Evolutionary conservation across 2,113 vertebrate genomes (phyloP), one percentile per base, ranked within the genome.

Genomic region (Anas platyrhynchos): DNA sequence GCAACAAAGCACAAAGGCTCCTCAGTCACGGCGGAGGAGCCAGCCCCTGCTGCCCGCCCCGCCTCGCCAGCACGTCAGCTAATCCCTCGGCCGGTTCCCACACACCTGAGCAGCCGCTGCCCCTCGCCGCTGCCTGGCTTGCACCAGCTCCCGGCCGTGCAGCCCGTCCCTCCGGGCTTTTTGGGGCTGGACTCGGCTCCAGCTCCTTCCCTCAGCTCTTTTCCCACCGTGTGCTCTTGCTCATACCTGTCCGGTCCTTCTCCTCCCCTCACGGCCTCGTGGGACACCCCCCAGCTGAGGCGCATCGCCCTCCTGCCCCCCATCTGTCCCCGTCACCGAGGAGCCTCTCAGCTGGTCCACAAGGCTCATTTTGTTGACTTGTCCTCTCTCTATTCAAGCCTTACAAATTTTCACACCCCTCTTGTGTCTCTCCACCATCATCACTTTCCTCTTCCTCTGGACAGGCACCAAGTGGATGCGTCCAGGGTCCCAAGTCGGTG

Each of bases 1-100:
- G 98, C 98, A 98, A 96, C 94, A 97, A 97, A 96, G 95, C 97
- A 98, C 98, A 98, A 97, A 98, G 96, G 94, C 89, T 96, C 55
- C 92, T 96, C 93, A 96, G 96, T 92, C 92, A 83, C 90, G 29
- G 27, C 50, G 3, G 81, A 93, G 88, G 73, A 96, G 94, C 88
- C 90, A 84, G 93, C 93, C 97, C 97, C 78, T 62, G 79, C 25
- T 80, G 92, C 73, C 74, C 7, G 88, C 63, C 89, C 88, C 59
- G 32, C 93, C 97, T 94, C 91, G 2, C 91, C 32, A 46, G 50
- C 91, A 17, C 2, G 7, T 25, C 91, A 74, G 92, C 96, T 96
- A 63, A 91, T 96, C 94, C 84, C 59, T 23, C 43, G 8, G 50
- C 54, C 32, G 31, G 92, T 97, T 97, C 97, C 97, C 97, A 97